Conservation (phyloP, 2,797 vertebrate species). For the Lagodon rhomboides region DNA sequence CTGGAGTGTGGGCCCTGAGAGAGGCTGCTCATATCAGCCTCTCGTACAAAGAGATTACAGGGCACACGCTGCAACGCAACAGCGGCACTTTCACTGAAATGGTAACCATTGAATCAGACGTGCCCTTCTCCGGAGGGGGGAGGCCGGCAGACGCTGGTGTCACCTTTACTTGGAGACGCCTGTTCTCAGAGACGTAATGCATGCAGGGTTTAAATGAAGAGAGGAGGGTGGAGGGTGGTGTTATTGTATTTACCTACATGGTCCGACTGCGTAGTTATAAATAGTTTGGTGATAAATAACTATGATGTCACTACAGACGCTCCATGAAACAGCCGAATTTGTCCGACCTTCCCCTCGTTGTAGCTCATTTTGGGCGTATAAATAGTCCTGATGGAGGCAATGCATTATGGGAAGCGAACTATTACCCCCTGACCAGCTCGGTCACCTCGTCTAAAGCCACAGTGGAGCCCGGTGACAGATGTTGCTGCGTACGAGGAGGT, state of each 20-base stretch:
- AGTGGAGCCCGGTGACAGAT: slow-evolving; percentile 36
- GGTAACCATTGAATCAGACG: slow-evolving; percentile 13
- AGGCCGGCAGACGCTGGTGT: background rate
- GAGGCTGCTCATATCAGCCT: slow-evolving; percentile 42
- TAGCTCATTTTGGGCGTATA: slow-evolving; percentile 12
- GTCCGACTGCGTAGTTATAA: background rate
- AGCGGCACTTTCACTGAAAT: slow-evolving; percentile 13
- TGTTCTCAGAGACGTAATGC: slow-evolving; percentile 4
- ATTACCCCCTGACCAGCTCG: slow-evolving; percentile 2
- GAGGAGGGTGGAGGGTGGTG: background rate
- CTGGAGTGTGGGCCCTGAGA: slow-evolving; percentile 19
- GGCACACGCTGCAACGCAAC: slow-evolving; percentile 16
- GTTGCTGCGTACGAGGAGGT: slow-evolving; percentile 9
- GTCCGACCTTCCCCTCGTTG: slow-evolving; percentile 30
- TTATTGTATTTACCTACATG: no score
- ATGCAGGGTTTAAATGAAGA: slow-evolving; percentile 33
- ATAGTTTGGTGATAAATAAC: background rate
- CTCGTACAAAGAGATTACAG: slow-evolving; percentile 30
- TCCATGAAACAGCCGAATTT: slow-evolving; percentile 1
- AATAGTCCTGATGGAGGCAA: slow-evolving; percentile 39
- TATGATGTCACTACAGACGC: slow-evolving; percentile 6
- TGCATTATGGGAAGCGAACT: slow-evolving; percentile 40
- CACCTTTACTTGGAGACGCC: slow-evolving; percentile 29
- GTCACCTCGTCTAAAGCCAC: background rate
- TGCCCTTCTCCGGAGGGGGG: slow-evolving; percentile 11